Conservation (phyloP, 2,797 vertebrate species). For the Miichthys miiuy region DNA sequence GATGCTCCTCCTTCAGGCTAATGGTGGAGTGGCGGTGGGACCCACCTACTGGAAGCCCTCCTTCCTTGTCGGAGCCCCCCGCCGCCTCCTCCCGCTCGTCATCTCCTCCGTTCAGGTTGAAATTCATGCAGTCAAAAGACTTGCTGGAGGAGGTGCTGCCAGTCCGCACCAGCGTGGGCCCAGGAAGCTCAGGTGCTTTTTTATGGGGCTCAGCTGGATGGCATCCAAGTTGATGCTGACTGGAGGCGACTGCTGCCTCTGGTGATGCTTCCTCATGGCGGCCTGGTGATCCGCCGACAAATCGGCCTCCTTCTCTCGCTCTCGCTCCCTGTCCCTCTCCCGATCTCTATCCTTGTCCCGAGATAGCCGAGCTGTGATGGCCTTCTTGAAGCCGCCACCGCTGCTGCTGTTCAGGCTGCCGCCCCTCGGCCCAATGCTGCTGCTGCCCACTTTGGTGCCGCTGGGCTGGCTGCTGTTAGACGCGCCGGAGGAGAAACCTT, state of each 20-base stretch:
- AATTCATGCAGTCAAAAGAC: slow-evolving; percentile 96
- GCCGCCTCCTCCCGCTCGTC: slow-evolving; percentile 55
- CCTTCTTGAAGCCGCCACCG: slow-evolving; percentile 85
- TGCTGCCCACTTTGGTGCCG: slow-evolving; percentile 85
- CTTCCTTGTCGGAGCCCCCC: slow-evolving; percentile 64
- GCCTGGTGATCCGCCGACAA: slow-evolving; percentile 66
- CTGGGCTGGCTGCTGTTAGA: slow-evolving; percentile 96
- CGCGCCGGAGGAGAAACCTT: slow-evolving; percentile 97
- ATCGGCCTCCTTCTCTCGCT: slow-evolving; percentile 78
- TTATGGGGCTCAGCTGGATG: slow-evolving; percentile 92
- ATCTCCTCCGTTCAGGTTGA: slow-evolving; percentile 83
- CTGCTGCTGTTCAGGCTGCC: slow-evolving; percentile 84
- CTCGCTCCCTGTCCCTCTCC: slow-evolving; percentile 60
- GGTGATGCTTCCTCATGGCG: slow-evolving; percentile 79
- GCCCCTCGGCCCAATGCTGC: slow-evolving; percentile 73
- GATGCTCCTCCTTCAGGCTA: slow-evolving; percentile 95
- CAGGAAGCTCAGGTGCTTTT: slow-evolving; percentile 95
- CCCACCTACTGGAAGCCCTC: slow-evolving; percentile 80
- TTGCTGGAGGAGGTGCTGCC: slow-evolving; percentile 96
- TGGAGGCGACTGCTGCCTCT: slow-evolving; percentile 81
- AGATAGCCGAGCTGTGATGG: slow-evolving; percentile 79
- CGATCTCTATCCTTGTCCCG: slow-evolving; percentile 82
- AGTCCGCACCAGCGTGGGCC: slow-evolving; percentile 90
- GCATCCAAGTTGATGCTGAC: slow-evolving; percentile 85
- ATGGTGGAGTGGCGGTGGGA: slow-evolving; percentile 93